Conservation (phyloP, 2,113 vertebrate species). For the Junco hyemalis region DNA sequence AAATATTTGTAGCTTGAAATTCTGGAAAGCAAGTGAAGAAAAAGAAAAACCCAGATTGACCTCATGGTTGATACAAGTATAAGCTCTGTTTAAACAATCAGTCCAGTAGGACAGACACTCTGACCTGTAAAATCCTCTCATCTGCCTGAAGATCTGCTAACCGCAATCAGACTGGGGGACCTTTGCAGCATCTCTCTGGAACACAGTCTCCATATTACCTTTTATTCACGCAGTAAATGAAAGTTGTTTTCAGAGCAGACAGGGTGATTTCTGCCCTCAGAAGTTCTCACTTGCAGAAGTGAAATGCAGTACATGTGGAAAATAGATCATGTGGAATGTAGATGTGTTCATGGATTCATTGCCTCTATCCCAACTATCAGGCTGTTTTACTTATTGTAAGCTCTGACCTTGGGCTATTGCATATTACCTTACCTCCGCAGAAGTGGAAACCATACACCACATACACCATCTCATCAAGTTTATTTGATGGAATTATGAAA, state of each 20-base stretch:
- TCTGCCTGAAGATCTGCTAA: background rate
- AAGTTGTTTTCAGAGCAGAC: background rate
- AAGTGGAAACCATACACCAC: background rate
- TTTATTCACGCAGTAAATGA: background rate
- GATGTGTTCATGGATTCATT: background rate
- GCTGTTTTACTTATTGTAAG: background rate
- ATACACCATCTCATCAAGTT: background rate
- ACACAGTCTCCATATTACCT: background rate
- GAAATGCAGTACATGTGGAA: background rate
- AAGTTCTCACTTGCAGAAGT: background rate
- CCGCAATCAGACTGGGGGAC: background rate
- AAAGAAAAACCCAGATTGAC: background rate
- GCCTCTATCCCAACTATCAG: background rate
- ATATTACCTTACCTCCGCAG: background rate
- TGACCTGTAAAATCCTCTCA: background rate
- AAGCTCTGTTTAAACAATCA: background rate
- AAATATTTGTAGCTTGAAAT: background rate
- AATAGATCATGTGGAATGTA: background rate
- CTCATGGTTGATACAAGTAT: background rate
- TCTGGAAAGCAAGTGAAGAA: background rate
- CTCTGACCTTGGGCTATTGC: background rate
- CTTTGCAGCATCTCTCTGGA: background rate
- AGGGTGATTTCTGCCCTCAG: background rate
- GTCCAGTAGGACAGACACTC: background rate
- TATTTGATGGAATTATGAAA: background rate